These are phyloP conservation scores for Leucoraja ocellata DNA, from an alignment of 2,797 vertebrate species.

Conservation along the genomic window DNA sequence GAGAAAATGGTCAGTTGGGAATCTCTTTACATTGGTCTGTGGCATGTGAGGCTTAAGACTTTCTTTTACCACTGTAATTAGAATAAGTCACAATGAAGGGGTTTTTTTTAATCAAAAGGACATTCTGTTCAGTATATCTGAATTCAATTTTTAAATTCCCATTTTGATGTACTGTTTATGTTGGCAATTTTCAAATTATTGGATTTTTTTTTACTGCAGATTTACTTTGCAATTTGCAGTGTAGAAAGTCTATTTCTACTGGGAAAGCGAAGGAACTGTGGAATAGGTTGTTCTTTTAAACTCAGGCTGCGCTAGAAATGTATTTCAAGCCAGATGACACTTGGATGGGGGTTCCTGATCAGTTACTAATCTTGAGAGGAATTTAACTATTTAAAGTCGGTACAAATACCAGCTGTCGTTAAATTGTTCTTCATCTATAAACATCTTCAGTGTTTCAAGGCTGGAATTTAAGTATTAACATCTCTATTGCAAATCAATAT, in stretches of 20 bases:
- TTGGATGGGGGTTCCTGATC: neutral
- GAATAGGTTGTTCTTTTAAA: neutral
- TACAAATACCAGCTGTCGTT: neutral
- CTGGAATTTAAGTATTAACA: neutral
- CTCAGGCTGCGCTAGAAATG: neutral
- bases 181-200: neutral
- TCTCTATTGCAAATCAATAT: neutral
- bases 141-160: neutral
- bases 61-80: neutral
- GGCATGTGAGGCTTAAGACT: neutral
- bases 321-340: neutral
- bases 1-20: neutral
- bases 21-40: neutral
- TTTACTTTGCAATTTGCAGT: neutral
- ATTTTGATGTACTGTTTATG: neutral
- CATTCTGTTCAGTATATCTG: neutral
- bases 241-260: neutral
- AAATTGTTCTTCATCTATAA: neutral
- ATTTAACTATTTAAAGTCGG: neutral
- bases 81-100: neutral
- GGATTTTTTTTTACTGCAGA: neutral
- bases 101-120: neutral
- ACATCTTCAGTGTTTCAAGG: neutral
- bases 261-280: neutral
- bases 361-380: neutral